Evolutionary conservation across 92 coral and sea anemone species (phyloP).

Genomic region (Epizoanthus stellaris): DNA sequence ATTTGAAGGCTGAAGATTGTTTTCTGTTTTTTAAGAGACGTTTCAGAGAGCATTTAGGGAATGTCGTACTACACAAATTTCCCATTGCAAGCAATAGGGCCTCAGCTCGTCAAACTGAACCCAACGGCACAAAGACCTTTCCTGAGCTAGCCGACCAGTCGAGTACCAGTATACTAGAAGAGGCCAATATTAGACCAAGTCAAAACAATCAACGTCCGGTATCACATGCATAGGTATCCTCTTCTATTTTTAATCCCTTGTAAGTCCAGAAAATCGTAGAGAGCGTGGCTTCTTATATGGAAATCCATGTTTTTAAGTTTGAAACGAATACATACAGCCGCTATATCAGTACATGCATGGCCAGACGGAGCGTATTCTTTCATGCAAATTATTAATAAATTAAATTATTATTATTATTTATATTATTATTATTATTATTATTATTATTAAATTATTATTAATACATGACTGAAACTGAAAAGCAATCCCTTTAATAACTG

Average conservation of each 20-base stretch:
- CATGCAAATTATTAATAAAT: no score
- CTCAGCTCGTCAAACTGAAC: neutral
- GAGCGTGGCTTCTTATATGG: neutral
- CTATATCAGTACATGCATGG: no score
- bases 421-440: neutral
- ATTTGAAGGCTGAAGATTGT: constrained; percentile 27
- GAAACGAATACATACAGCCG: no score
- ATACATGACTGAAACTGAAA: constrained; percentile 26
- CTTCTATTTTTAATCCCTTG: neutral
- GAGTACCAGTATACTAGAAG: constrained; percentile 6
- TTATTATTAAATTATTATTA: neutral
- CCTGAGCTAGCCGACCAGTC: neutral
- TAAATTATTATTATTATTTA: no score
- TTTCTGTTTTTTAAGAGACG: constrained; percentile 30
- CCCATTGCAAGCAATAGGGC: constrained; percentile 10
- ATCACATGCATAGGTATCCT: neutral
- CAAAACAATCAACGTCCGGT: constrained; percentile 23
- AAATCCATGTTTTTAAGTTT: no score
- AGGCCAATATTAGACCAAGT: constrained; percentile 18
- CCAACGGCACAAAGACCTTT: neutral
- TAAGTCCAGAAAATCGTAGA: neutral
- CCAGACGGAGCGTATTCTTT: no score
- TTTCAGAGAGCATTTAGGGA: constrained; percentile 22
- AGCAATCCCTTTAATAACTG: no score
- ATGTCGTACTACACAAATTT: constrained; percentile 26